phyloP scores from a whole-genome alignment of 1,140 invertebrate genomes.

The Octopus sinensis region DNA sequence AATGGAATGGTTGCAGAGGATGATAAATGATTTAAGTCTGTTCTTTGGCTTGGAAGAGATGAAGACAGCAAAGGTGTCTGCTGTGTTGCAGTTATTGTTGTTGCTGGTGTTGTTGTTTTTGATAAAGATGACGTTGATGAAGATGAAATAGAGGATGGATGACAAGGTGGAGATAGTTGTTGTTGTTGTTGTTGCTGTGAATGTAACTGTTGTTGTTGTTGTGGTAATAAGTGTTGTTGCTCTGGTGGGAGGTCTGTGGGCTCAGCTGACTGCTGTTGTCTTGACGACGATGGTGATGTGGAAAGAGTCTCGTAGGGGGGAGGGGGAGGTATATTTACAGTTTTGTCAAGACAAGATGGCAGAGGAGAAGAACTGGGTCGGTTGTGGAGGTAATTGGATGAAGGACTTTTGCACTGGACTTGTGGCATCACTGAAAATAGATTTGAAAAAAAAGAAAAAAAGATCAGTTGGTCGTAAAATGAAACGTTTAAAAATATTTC shows the following conservation, averaged over 20 bases:
- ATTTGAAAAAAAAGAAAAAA: neutral
- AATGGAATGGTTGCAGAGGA: neutral
- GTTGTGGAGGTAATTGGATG: neutral
- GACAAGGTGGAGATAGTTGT: neutral
- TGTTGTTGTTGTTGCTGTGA: neutral
- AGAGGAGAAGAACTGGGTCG: neutral
- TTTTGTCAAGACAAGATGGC: neutral
- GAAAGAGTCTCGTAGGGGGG: neutral
- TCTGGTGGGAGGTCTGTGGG: neutral
- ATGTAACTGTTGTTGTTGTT: neutral
- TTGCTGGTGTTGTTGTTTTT: no score
- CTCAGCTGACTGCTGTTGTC: neutral
- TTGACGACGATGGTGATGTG: neutral
- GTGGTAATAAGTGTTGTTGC: neutral
- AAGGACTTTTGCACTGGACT: slow-evolving; percentile 4
- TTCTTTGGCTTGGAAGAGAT: neutral
- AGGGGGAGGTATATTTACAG: neutral
- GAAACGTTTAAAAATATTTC: no score
- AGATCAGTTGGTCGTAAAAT: no score
- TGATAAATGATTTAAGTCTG: neutral
- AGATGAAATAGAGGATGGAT: neutral
- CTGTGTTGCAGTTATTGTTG: no score
- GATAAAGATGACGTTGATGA: neutral
- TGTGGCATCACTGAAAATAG: neutral
- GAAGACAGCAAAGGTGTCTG: neutral